These are phyloP conservation scores for Rattus rattus DNA, from an alignment of 2,113 vertebrate genomes.

Conservation along the genomic window DNA sequence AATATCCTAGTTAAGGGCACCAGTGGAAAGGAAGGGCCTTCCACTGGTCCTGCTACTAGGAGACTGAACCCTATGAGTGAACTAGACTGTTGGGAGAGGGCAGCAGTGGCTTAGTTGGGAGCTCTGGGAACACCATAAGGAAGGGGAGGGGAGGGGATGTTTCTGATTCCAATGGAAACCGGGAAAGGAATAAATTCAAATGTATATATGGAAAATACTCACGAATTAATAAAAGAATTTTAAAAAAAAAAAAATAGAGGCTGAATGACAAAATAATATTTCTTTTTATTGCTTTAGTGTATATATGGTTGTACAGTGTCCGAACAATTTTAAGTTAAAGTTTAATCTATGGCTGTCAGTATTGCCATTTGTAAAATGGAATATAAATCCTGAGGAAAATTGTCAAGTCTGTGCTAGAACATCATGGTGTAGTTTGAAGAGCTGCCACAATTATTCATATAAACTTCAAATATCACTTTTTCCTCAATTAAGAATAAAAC, in stretches of 20 bases:
- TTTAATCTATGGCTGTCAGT: background rate
- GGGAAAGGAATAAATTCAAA: too few species aligned
- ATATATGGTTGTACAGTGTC: background rate
- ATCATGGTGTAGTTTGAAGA: background rate
- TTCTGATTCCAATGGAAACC: too few species aligned
- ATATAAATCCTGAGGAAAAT: background rate
- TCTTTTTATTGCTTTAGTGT: background rate
- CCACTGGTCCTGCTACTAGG: too few species aligned
- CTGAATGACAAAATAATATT: background rate
- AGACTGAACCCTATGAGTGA: too few species aligned
- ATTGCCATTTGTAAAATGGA: background rate
- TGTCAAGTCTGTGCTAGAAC: background rate
- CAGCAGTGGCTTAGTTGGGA: too few species aligned
- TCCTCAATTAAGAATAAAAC: conserved; percentile 1
- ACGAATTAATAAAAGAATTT: too few species aligned
- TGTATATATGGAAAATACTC: too few species aligned
- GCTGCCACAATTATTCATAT: background rate
- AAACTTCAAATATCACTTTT: background rate
- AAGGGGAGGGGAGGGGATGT: too few species aligned
- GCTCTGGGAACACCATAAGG: too few species aligned
- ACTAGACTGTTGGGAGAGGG: too few species aligned
- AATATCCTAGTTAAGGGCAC: too few species aligned
- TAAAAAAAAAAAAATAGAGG: background rate
- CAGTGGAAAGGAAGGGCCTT: too few species aligned
- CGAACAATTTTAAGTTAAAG: background rate